Evolutionary conservation across 2,888 invertebrate species (phyloP), one percentile per base, ranked within the genome.

Genomic region (Temnothorax ravouxi): DNA sequence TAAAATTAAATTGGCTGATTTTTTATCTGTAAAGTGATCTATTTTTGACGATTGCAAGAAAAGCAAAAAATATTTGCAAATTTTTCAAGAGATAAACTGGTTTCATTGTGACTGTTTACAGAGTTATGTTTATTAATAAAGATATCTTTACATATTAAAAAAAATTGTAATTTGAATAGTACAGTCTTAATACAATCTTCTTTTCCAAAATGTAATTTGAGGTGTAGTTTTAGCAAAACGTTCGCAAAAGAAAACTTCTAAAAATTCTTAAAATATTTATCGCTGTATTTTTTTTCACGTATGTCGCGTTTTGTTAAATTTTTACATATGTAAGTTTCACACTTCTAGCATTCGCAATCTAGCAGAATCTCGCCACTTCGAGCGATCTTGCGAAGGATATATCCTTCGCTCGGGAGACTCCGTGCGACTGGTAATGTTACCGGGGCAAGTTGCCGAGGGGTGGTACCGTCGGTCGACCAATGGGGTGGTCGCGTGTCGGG

Each of bases 371-470:
- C 41, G 77, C 41, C 67, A 77, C 41, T 66, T 41, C n/a, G n/a
- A 38, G 79, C 77, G 84, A 86, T 84, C 77, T 75, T 80, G 84
- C 80, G 62, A 76, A 83, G 41, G 44, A 29, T 69, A 29, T 69
- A 69, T 56, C 44, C 67, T n/a, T 18, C 29, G 54, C 41, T 61
- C 76, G 77, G 44, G 61, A 21, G 56, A 74, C 83, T 71, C 50
- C 29, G 80, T 41, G 77, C 76, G 84, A 83, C 87, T 66, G 87
- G 81, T 75, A 61, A 34, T 59, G 29, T 62, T 21, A 47, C 47
- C 61, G 88, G 88, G 92, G 88, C 88, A 86, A 89, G 86, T 87
- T 86, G 69, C 82, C 84, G 61, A 47, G 62, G 91, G 92, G 92
- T 84, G 92, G 90, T 88, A 86, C 88, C 29, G 79, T 15, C 21